phyloP scores from a whole-genome alignment of 2,888 invertebrate genomes.

The Eurytoma californica region DNA sequence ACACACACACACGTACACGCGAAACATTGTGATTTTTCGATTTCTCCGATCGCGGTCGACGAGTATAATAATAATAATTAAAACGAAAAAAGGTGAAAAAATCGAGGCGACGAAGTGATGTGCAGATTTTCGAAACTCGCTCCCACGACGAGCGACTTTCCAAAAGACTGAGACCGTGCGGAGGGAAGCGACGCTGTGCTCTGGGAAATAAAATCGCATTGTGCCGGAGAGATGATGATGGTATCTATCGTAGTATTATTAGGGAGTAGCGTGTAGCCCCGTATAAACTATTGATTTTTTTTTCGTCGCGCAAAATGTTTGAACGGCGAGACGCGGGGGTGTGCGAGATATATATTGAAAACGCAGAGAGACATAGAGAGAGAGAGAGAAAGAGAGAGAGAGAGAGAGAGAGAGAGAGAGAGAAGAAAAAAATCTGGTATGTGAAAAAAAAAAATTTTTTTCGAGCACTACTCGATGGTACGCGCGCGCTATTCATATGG shows the following conservation, averaged over 20 bases:
- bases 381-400: constrained; percentile 18
- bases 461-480: not conserved
- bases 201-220: constrained; percentile 41
- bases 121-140: constrained; percentile 37
- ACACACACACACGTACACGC: constrained; percentile 10
- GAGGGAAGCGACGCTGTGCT: constrained; percentile 44
- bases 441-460: not conserved
- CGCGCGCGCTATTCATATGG: not conserved
- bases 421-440: constrained; percentile 48
- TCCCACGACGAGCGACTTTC: constrained; percentile 59
- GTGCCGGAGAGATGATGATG: constrained; percentile 53
- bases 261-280: constrained; percentile 72
- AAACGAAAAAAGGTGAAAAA: too few species aligned
- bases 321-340: constrained; percentile 38
- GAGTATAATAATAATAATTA: too few species aligned
- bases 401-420: constrained; percentile 8
- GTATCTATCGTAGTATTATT: constrained; percentile 74
- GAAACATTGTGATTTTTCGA: constrained; percentile 53
- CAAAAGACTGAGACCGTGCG: constrained; percentile 59
- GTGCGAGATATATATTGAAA: not conserved
- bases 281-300: constrained; percentile 69
- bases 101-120: too few species aligned
- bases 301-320: constrained; percentile 58
- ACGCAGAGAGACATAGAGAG: not conserved
- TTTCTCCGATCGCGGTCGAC: constrained; percentile 29